Evolutionary conservation across 2,113 vertebrate genomes (phyloP), one percentile per base, ranked within the genome.

Genomic region (Pandion haliaetus): DNA sequence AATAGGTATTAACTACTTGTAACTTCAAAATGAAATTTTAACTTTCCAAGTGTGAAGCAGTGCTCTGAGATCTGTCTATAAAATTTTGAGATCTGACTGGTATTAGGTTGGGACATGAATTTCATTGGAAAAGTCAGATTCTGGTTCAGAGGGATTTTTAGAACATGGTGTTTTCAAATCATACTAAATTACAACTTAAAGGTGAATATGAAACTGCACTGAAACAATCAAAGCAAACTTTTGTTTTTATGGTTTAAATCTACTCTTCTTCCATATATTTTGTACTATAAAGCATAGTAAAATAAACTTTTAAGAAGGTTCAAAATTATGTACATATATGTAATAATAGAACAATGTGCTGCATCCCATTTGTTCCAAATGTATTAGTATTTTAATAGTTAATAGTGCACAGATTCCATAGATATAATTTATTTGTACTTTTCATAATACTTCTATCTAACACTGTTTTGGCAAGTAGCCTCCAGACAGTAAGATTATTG

Each of bases 381-480:
- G 2, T 67, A 44, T 93, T 92, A 72, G 19, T 55, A 71, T 90
- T 95, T 95, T 82, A 91, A 79, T 89, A 95, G 82, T 86, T 97
- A 89, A 83, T 91, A 62, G 32, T 67, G 55, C 12, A 58, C 23
- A 82, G 40, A 73, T 83, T 83, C 36, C 52, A 57, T 45, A 76
- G n/a, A 49, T 76, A 63, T 18, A 14, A 84, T 91, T 91, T 88
- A 88, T 86, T 50, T 91, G 69, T 67, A 88, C 45, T 83, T 93
- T 88, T 93, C 57, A 25, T 90, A 88, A 55, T 55, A 88, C 26
- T 86, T 88, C 23, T 89, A 13, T 79, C 38, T 92, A 67, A 50
- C 21, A 55, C 44, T 91, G 38, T 96, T 97, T 96, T 90, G 82
- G 57, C 76, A 82, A 82, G 78, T 82, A 77, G 49, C 38, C 67